Evolutionary conservation across 1,140 invertebrate genomes (phyloP), one percentile per base, ranked within the genome.

Genomic region (Acromyrmex echinatior): DNA sequence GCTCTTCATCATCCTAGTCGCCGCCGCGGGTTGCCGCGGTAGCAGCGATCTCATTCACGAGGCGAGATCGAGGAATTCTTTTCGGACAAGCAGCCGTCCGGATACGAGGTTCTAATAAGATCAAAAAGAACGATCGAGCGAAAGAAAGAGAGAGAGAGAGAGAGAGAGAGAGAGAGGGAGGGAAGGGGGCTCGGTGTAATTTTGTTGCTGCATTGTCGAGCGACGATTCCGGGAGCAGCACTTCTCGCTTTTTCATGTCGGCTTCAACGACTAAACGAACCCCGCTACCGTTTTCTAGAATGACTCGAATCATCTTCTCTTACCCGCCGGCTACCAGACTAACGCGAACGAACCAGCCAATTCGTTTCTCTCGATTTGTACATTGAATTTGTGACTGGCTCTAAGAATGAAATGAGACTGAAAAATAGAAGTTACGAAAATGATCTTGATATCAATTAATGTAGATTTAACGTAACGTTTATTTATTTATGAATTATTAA

Each of bases 31-130:
- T 91, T 74, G 87, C 77, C 89, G 87, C 89, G 80, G 89, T 90
- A 90, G 89, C 89, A 86, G 87, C 89, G 89, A 90, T 90, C 90
- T 91, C 89, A 90, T 91, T 91, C 89, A 90, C 45, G 51, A 45
- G 87, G 71, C 86, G 70, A 86, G 89, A 91, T 91, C 86, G 89
- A 91, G 89, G 76, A 91, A 88, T 91, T 90, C 88, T 90, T 90
- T 90, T 90, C 62, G 68, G 49, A 62, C 77, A 58, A 60, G 86
- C 90, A 87, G 85, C 28, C 70, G 77, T 71, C 87, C 31, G 86
- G 79, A 90, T 90, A 87, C 86, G 86, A 28, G 88, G 49, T 39
- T 84, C 79, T 88, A 88, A 90, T 90, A 91, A 86, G 86, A 84
- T 77, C 12, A 77, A 90, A 81, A 88, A 73, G 71, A 82, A 62